Conservation (phyloP, 2,797 vertebrate species). For the Mallotus villosus region DNA sequence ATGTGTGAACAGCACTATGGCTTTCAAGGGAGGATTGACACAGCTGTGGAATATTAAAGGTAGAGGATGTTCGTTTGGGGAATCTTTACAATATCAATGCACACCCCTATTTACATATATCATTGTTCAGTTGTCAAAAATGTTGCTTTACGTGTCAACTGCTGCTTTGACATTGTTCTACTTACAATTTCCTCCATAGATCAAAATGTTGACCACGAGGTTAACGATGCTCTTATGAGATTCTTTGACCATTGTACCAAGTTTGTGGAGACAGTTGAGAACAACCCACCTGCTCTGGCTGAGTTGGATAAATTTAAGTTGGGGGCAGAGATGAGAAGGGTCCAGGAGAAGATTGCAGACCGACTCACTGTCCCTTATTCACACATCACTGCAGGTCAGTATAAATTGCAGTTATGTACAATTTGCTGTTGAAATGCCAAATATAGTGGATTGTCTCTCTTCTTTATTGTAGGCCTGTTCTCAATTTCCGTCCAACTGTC, state of each 20-base stretch:
- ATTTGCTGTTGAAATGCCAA: neutral
- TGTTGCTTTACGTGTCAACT: too few relatives aligned
- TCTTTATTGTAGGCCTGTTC: neutral
- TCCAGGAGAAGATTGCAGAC: conserved; percentile 82
- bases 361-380: conserved; percentile 73
- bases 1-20: conserved; percentile 82
- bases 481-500: neutral
- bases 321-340: conserved; percentile 86
- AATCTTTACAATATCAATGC: neutral
- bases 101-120: neutral
- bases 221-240: conserved; percentile 90
- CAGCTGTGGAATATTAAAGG: conserved; percentile 64
- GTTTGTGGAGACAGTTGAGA: conserved; percentile 82
- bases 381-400: conserved; percentile 77
- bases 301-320: conserved; percentile 84
- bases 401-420: neutral
- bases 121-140: too few relatives aligned
- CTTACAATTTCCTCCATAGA: conserved; percentile 62
- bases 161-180: neutral
- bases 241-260: conserved; percentile 88
- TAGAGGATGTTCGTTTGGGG: conserved; percentile 19
- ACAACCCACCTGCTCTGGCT: conserved; percentile 76
- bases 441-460: neutral
- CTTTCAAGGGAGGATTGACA: conserved; percentile 75
- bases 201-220: conserved; percentile 66